These are phyloP conservation scores for Trichomycterus rosablanca DNA, from an alignment of 2,113 vertebrate species.

Conservation along the genomic window DNA sequence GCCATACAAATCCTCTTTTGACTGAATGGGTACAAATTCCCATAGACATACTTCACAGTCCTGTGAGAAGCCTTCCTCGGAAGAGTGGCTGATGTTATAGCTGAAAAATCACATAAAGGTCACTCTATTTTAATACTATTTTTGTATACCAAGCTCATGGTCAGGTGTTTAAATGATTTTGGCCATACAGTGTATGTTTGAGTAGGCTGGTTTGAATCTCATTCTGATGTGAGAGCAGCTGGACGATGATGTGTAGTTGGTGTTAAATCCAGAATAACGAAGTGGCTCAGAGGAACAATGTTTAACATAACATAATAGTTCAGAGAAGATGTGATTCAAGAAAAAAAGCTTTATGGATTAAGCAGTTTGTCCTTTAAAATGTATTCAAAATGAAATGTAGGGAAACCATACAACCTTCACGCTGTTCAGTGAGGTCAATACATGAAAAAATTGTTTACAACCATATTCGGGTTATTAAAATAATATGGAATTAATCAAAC, in stretches of 20 bases:
- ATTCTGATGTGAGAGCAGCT: not conserved
- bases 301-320: not conserved
- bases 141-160: too few relatives aligned
- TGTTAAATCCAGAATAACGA: constrained; percentile 5
- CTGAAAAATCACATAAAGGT: too few relatives aligned
- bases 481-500: too few relatives aligned
- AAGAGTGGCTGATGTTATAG: too few relatives aligned
- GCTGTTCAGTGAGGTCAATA: not conserved
- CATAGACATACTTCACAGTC: too few relatives aligned
- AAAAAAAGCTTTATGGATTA: not conserved
- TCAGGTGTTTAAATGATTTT: too few relatives aligned
- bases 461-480: too few relatives aligned
- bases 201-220: not conserved
- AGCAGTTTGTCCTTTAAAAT: not conserved
- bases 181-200: not conserved
- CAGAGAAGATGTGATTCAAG: not conserved
- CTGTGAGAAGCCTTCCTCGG: too few relatives aligned
- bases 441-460: too few relatives aligned
- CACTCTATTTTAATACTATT: too few relatives aligned
- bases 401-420: constrained; percentile 2
- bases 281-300: constrained; percentile 12
- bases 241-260: not conserved
- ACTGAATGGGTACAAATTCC: too few relatives aligned
- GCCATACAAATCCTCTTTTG: too few relatives aligned
- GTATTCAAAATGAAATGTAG: not conserved